These are phyloP conservation scores for Prunella himalayana DNA, from an alignment of 2,113 vertebrate genomes.

Conservation along the genomic window DNA sequence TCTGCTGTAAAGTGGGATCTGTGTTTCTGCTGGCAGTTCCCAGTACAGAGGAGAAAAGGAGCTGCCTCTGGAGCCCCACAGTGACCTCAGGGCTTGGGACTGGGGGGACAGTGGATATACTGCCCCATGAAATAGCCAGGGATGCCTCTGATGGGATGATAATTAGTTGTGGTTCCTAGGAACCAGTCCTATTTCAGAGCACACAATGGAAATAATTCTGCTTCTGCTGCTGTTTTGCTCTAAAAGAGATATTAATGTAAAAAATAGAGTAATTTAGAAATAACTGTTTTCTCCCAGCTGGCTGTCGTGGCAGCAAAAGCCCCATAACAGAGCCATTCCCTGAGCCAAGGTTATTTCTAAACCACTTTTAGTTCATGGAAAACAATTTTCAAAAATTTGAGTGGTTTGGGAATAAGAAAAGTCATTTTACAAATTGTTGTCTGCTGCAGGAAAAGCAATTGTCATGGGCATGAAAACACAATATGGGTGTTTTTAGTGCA, in stretches of 20 bases:
- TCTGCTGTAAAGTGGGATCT: neutral
- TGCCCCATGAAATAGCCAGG: neutral
- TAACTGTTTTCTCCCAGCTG: constrained; percentile 53
- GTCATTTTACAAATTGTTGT: constrained; percentile 67
- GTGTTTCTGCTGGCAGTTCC: neutral
- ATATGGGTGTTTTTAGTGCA: neutral
- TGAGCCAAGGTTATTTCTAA: constrained; percentile 70
- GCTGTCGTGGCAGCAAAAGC: constrained; percentile 28
- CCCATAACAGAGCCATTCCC: constrained; percentile 19
- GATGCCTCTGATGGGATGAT: neutral
- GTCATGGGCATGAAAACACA: constrained; percentile 39
- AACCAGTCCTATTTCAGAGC: neutral
- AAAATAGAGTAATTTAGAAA: constrained; percentile 71
- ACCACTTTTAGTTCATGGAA: constrained; percentile 69
- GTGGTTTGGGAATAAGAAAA: constrained; percentile 69
- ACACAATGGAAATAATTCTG: neutral
- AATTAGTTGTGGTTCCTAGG: constrained; percentile 3
- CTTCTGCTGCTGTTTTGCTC: constrained; percentile 53
- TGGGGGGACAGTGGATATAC: neutral
- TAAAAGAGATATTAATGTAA: constrained; percentile 56
- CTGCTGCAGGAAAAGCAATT: constrained; percentile 47
- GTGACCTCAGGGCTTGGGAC: neutral
- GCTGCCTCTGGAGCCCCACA: neutral
- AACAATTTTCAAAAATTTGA: constrained; percentile 65
- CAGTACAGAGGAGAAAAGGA: neutral